Percentiles rank a stretch among this genome's conserved stretches.
Evolutionary conservation across 2,113 vertebrate genomes (phyloP).

Genomic region (Theristicus caerulescens): DNA sequence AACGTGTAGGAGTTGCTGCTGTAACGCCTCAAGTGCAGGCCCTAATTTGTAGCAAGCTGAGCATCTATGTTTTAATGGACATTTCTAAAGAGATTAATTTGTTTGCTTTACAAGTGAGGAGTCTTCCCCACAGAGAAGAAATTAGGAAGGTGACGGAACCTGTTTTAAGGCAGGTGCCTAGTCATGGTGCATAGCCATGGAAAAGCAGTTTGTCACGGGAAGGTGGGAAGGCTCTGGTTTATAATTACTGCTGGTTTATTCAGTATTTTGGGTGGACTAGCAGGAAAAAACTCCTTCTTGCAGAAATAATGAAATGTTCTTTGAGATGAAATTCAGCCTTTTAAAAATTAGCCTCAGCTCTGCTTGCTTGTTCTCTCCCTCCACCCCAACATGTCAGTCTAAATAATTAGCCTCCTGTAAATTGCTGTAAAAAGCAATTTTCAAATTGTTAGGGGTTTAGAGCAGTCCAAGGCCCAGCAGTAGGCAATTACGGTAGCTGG

Average conservation of each 20-base stretch:
- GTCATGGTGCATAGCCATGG: neutral
- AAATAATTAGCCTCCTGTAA: conserved; percentile 18
- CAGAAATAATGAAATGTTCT: conserved; percentile 10
- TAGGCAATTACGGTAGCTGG: neutral
- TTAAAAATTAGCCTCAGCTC: neutral
- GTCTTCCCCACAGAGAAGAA: neutral
- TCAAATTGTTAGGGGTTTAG: neutral
- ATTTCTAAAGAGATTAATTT: conserved; percentile 2
- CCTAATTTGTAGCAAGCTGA: neutral
- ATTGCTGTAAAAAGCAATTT: conserved; percentile 1
- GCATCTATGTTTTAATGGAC: neutral
- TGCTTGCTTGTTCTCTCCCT: neutral
- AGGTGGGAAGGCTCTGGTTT: neutral
- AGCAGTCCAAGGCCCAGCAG: neutral
- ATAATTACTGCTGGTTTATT: neutral
- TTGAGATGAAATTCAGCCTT: neutral
- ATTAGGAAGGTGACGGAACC: neutral
- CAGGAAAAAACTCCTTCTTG: neutral
- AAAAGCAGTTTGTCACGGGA: neutral
- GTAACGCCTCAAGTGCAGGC: neutral
- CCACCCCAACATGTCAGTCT: neutral
- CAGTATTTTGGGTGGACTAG: neutral
- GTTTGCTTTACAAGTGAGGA: conserved; percentile 1
- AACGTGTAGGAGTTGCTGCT: neutral
- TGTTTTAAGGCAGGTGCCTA: neutral